Base-by-base conservation (phyloP, 2,888 invertebrate genomes). In the Drosophila mayaguana region DNA sequence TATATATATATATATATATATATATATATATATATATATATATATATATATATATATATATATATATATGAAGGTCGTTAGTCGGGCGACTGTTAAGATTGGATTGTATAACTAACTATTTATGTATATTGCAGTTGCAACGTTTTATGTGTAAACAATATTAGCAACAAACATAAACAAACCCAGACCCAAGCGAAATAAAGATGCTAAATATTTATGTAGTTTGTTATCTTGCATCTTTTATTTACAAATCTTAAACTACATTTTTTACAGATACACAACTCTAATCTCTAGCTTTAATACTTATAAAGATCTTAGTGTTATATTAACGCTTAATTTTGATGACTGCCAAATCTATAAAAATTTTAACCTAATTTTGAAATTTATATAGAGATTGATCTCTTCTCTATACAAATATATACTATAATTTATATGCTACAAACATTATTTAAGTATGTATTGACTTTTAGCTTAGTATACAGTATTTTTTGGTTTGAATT, bases 131-230 rank as follows among this genome's bases (percentile, higher is more conserved):
- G 70, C 75, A 64, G 72, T 72, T 83, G 78, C 72, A 84, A 74
- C 57, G 63, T 82, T 84, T 78, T 85, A 82, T 75, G 83, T 83
- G 78, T 75, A 65, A 81, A 75, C 51, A 70, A 63, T 63, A 78
- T 55, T 63, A 78, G 69, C 63, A 78, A 69, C 57, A 54, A 50
- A 32, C 6, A 32, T 6, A 53, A 53, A 36, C n/a, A 28, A 50
- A 50, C 36, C 16, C 53, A 53, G 38, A 38, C 63, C 67, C 78
- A 80, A 80, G 78, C 75, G 69, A 80, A 84, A 88, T 82, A 83
- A 80, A 76, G 75, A 75, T 75, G 70, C 71, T 78, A 50, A 50
- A 50, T 50, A 79, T 84, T 88, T 88, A 75, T 88, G 75, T 84
- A 84, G 64, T 67, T 42, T 53, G 4, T 22, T 3, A 9, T 38